Base-by-base conservation (phyloP, 2,797 vertebrate genomes). In the Etheostoma perlongum region DNA sequence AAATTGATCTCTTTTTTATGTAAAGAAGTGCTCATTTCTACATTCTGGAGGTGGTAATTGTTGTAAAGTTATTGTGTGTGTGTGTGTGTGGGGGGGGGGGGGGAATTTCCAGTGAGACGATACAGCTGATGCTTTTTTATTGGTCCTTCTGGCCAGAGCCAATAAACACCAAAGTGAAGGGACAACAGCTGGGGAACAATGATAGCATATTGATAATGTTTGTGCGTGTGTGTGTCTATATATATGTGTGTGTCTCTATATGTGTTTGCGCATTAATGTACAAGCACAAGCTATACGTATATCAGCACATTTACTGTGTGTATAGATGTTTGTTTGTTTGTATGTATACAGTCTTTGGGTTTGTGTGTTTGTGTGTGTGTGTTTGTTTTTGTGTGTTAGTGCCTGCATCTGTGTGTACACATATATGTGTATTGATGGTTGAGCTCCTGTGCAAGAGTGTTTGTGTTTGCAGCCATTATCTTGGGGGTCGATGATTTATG, bases 141-240 rank as follows among this genome's bases (percentile, higher is more conserved):
- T 88, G 87, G 86, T 91, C 89, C 90, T 87, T 78, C 49, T 81
- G 90, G 92, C 75, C 89, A 59, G 61, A 87, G 84, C 88, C 87
- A 89, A 91, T 92, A 92, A 94, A 91, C 78, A 85, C 60, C 73
- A 86, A 72, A 89, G 84, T 79, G 82, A 89, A 83, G 67, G 83
- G 74, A 90, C 89, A 89, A 84, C 91, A 89, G 89, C 91, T 93
- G 92, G 87, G 86, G 90, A 92, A 88, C 90, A 90, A 91, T 91
- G 90, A 92, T 90, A 87, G 89, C 86, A 89, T 92, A 92, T 90
- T 89, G 92, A 93, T 89, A 81, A 77, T 74, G 76, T 79, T 77
- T 88, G 79, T 79, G 75, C 42, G 47, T 49, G 8, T 16, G 27
- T 51, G 72, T 55, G 51, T 60, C 21, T 53, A 19, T 51, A 18